A percentile compares a stretch with the other conserved stretches of the same genome.
These are phyloP conservation scores for Lepisosteus osseus DNA, from an alignment of 2,113 vertebrate species.

Conservation along the genomic window DNA sequence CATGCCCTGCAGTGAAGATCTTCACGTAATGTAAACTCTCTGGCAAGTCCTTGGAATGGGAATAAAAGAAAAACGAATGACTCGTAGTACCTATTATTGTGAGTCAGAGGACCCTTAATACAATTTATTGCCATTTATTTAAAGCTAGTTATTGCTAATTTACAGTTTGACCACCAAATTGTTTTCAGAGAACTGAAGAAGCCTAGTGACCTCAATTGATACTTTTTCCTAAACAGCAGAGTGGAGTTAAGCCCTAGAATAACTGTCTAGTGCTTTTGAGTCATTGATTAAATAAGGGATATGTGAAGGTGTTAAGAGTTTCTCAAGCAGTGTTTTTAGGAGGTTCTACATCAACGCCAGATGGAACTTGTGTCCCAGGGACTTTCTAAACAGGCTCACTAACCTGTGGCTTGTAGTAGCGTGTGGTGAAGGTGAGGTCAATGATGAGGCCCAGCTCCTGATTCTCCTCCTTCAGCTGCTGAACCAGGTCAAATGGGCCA, in stretches of 20 bases:
- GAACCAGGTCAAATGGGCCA: slow-evolving; percentile 73
- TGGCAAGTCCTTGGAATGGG: slow-evolving; percentile 71
- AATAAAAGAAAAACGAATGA: too few relatives aligned
- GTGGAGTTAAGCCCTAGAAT: not conserved
- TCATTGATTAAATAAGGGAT: not conserved
- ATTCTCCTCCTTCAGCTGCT: slow-evolving; percentile 56
- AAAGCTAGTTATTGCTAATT: too few relatives aligned
- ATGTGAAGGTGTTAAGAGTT: not conserved
- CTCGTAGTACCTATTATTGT: too few relatives aligned
- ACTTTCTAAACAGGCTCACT: not conserved
- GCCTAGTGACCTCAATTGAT: not conserved
- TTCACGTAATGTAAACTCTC: slow-evolving; percentile 63
- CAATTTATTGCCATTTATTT: too few relatives aligned
- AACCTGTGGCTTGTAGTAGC: slow-evolving; percentile 79
- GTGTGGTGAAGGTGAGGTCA: slow-evolving; percentile 80
- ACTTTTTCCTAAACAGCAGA: not conserved
- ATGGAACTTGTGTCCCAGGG: too few relatives aligned
- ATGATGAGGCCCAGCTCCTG: slow-evolving; percentile 83
- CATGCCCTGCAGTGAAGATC: slow-evolving; percentile 78
- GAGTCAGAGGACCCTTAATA: too few relatives aligned
- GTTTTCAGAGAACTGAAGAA: too few relatives aligned
- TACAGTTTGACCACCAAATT: too few relatives aligned
- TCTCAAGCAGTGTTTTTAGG: not conserved
- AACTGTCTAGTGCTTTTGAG: not conserved
- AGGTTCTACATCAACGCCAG: not conserved